phyloP scores from a whole-genome alignment of 2,888 invertebrate species.

The Branchipolynoe longqiensis region DNA sequence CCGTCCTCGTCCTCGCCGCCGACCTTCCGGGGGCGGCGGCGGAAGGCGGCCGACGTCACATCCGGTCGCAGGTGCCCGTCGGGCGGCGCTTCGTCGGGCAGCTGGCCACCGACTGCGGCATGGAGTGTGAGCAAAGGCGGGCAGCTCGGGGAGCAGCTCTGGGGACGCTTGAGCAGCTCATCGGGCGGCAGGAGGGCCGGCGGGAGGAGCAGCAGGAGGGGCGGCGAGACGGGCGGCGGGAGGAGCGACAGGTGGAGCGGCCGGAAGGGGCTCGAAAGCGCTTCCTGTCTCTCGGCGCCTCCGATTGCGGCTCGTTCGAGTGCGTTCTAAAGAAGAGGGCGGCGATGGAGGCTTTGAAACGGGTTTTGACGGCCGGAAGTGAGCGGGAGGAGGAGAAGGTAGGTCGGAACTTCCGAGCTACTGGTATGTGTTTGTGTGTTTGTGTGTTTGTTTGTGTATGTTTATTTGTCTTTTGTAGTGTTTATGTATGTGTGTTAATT shows the following conservation, averaged over 20 bases:
- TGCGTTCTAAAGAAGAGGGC: slow-evolving; percentile 1
- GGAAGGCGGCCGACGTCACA: not conserved
- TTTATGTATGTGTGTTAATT: too few relatives aligned
- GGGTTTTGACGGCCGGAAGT: not conserved
- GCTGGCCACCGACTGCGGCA: slow-evolving; percentile 24
- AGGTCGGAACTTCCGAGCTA: too few relatives aligned
- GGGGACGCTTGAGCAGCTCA: too few relatives aligned
- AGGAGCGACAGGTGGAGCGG: not conserved
- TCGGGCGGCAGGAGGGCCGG: not conserved
- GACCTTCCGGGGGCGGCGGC: too few relatives aligned
- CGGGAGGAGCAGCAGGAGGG: not conserved
- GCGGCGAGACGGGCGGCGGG: too few relatives aligned
- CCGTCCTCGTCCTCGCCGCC: too few relatives aligned
- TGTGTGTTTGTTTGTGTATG: too few relatives aligned
- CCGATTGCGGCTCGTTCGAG: slow-evolving; percentile 25
- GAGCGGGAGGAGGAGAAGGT: too few relatives aligned
- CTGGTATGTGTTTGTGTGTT: too few relatives aligned
- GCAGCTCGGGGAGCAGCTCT: not conserved
- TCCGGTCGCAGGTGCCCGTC: not conserved
- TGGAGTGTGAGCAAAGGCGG: not conserved
- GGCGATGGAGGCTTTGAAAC: slow-evolving; percentile 7
- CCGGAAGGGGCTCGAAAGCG: not conserved
- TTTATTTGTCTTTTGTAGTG: too few relatives aligned
- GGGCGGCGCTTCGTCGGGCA: not conserved
- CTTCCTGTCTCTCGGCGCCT: not conserved